Percentiles rank a stretch among this genome's conserved stretches.
phyloP scores from a whole-genome alignment of 1,140 invertebrate genomes.

The Penaeus vannamei region DNA sequence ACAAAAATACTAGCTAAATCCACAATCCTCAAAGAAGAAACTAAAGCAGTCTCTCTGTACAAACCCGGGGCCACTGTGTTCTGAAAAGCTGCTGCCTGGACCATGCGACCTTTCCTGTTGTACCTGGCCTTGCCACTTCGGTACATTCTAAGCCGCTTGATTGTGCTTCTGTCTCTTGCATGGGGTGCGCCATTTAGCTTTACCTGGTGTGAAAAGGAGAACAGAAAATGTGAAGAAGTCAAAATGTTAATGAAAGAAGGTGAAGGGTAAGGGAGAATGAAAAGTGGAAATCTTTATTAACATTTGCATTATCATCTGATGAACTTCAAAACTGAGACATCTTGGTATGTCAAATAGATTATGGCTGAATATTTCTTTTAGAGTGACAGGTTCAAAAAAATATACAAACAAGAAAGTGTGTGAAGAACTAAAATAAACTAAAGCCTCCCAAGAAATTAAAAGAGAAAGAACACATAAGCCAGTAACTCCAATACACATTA shows the following conservation, averaged over 20 bases:
- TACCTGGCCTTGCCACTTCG: slow-evolving; percentile 96
- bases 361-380: no score
- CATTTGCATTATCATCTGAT: no score
- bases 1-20: no score
- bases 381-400: no score
- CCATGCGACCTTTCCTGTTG: slow-evolving; percentile 91
- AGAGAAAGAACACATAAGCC: no score
- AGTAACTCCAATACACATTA: not conserved
- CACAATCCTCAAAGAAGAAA: not conserved
- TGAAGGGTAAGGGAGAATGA: not conserved
- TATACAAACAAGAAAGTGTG: no score
- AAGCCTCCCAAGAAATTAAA: no score
- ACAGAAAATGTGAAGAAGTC: not conserved
- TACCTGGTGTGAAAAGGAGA: slow-evolving; percentile 41
- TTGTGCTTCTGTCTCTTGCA: slow-evolving; percentile 91
- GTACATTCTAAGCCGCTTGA: slow-evolving; percentile 98
- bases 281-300: not conserved
- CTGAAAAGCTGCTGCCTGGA: slow-evolving; percentile 96
- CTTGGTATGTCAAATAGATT: no score
- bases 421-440: no score
- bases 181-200: slow-evolving; percentile 88
- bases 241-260: no score
- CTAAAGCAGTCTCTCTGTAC: not conserved
- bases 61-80: slow-evolving; percentile 86
- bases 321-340: no score